Base-by-base conservation (phyloP, 2,113 vertebrate species). In the Carassius carassius region DNA sequence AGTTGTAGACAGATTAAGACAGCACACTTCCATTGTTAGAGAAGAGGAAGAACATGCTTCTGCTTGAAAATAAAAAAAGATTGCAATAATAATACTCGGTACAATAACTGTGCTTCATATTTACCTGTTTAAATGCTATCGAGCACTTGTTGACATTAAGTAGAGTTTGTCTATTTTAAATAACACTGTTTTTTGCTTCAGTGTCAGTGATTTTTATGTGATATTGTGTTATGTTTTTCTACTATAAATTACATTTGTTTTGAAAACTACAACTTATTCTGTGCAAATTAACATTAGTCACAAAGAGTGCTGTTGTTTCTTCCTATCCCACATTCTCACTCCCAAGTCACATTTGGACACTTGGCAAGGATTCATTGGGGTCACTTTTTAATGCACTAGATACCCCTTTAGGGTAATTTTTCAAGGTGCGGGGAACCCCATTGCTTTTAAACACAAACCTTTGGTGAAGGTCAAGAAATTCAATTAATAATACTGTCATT, bases 1-100 rank as follows among this genome's bases (percentile, higher is more conserved):
- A 81, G 23, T 4, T 81, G 23, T 67, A 29, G 62, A 69, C 62
- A 51, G 79, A 49, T 81, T 14, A 32, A 81, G 62, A 81, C 37
- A 35, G 21, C n/a, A 5, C 12, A 23, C 23, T 35, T 67, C 37
- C 1, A 3, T 29, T 65, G 41, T 65, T 47, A 29, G 16, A 47
- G 78, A 62, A 65, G 37, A 65, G 60, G n/a, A 47, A 44, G 17
- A 37, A 78, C 29, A 37, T 6, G 16, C 16, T 16, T 35, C 44
- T 29, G 41, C 29, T 54, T 56, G 23, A 25, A 3, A 29, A n/a
- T n/a, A n/a, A n/a, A 41, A 23, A 14, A 58, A 32, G 13, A 76
- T 11, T n/a, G 47, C 3, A 76, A 32, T 77, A 56, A 78, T 58
- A 37, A 58, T 29, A 77, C 17, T 23, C 29, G 2, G 29, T 29